Evolutionary conservation across 2,797 vertebrate species (phyloP), one percentile per base, ranked within the genome.

Genomic region (Coregonus suidteri): DNA sequence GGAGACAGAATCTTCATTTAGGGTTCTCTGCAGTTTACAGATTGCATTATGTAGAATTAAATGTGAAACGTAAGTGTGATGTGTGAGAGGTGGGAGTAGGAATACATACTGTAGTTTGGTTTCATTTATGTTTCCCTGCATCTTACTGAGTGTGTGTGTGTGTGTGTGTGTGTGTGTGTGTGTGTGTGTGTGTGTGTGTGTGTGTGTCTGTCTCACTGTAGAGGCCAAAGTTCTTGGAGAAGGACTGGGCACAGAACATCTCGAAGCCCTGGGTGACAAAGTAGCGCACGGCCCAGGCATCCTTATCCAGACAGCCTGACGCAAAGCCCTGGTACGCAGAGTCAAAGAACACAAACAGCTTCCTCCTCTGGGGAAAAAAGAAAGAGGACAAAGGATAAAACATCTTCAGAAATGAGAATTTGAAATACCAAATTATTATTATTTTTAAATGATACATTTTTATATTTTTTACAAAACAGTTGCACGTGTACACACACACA

Each of bases 181-280:
- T 34, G 31, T 34, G 31, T 34, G 37, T 35, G 35, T 35, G 35
- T 35, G 37, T 37, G 37, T 37, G 37, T 37, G 37, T 6, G 7
- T 2, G 41, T 0, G 2, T 9, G 41, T 75, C 76, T 79, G 34
- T 31, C 98, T 97, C 92, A 99, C 98, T 99, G 94, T 99, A 99
- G 74, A 99, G 95, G 87, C 98, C 98, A 83, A 99, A 99, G 94
- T 99, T 99, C 94, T 99, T 99, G 83, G 98, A 99, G 93, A 99
- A 99, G 4, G 98, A 99, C 93, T 99, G 98, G 77, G 98, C 97
- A 80, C 97, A 98, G 91, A 99, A 96, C 88, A 99, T 93, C 94
- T 99, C 97, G 84, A 99, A 98, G 81, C 96, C 97, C 92, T 95
- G 90, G 71, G 97, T 96, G 85, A 98, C 96, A 88, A 99, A 99